Evolutionary conservation across 2,797 vertebrate species (phyloP).

Genomic region (Odontamblyopus rebecca): DNA sequence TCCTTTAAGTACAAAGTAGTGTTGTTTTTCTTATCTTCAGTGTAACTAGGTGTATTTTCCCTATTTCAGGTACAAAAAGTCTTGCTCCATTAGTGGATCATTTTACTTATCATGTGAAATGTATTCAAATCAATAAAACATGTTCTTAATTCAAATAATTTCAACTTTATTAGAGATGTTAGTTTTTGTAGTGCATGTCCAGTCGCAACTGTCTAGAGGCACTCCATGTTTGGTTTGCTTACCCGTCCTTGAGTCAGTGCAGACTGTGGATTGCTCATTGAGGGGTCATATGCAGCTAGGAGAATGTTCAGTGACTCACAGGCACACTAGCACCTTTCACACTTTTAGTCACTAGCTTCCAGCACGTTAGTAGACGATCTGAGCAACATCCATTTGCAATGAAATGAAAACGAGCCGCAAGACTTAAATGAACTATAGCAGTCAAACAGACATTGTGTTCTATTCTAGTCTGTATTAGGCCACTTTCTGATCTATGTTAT

Average conservation of each 20-base stretch:
- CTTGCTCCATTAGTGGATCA: no score
- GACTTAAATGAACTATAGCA: constrained; percentile 5
- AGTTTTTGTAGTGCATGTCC: constrained; percentile 12
- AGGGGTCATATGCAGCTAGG: constrained; percentile 56
- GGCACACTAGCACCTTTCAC: constrained; percentile 40
- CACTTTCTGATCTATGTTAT: no score
- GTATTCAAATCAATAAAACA: no score
- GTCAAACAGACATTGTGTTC: neutral
- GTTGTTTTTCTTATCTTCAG: no score
- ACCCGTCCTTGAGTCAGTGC: constrained; percentile 30
- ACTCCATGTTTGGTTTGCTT: constrained; percentile 66
- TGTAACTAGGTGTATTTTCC: no score
- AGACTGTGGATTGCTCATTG: constrained; percentile 57
- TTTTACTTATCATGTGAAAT: no score
- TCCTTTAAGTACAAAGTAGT: no score
- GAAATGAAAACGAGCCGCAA: constrained; percentile 8
- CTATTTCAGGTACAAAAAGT: no score
- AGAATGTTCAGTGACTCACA: constrained; percentile 61
- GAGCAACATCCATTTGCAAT: constrained; percentile 18
- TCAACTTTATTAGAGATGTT: no score
- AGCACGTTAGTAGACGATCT: constrained; percentile 27
- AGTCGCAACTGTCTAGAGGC: constrained; percentile 43
- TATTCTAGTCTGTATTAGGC: no score
- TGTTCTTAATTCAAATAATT: no score
- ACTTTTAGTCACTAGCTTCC: constrained; percentile 42